Evolutionary conservation across 2,797 vertebrate genomes (phyloP).

Genomic region (Potorous gilbertii): DNA sequence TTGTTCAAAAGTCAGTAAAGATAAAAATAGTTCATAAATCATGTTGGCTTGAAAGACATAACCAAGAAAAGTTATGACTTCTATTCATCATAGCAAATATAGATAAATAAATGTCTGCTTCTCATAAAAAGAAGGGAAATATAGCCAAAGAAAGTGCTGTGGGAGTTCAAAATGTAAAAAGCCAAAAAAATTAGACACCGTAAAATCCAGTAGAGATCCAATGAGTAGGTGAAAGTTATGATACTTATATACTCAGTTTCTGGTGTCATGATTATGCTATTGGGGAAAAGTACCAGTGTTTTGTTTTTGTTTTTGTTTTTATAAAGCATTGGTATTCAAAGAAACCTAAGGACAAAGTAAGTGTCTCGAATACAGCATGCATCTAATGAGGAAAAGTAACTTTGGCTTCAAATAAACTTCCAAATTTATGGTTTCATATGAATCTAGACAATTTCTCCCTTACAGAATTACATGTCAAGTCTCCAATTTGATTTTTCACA

Average conservation of each 20-base stretch:
- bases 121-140: background rate
- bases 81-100: background rate
- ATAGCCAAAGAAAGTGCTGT: background rate
- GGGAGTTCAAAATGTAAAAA: background rate
- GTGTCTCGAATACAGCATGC: background rate
- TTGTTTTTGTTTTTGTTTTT: background rate
- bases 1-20: constrained; percentile 18
- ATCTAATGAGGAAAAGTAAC: constrained; percentile 18
- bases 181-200: background rate
- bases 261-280: background rate
- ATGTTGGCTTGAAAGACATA: background rate
- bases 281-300: background rate
- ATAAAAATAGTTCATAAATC: background rate
- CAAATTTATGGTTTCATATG: background rate
- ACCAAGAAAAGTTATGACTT: background rate
- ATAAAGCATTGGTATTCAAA: background rate
- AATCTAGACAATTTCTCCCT: background rate
- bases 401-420: background rate
- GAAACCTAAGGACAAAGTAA: background rate
- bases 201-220: background rate
- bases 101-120: background rate
- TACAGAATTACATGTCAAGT: background rate
- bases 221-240: background rate
- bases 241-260: background rate
- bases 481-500: background rate